Evolutionary conservation across 1,140 invertebrate species (phyloP), one percentile per base, ranked within the genome.

Genomic region (Popillia japonica): DNA sequence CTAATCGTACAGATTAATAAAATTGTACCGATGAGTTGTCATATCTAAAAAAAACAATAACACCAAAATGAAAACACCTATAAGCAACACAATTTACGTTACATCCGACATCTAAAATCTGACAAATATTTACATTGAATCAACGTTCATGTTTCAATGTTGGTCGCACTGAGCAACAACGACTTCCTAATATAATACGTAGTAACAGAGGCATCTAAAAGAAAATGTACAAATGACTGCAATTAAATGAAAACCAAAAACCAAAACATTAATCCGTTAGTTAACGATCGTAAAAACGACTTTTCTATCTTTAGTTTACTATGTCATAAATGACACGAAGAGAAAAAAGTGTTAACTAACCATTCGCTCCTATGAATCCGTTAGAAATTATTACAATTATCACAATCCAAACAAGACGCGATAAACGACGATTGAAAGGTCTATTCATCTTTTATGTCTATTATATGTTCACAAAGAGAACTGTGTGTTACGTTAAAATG

Each of bases 21-120:
- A 64, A 64, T 64, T 20, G 17, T 64, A 64, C 22, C 17, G 61
- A 23, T 64, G 61, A 64, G 61, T 64, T 64, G 61, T 64, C 61
- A 64, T 64, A 64, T 27, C 61, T 22, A 64, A 2, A 64, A 64
- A 64, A 22, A 64, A 64, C 17, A 64, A 27, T 64, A 64, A 64
- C 61, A 64, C 44, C 44, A 48, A 48, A 48, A 48, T 48, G 11
- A 48, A 48, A 48, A 48, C 17, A 64, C 11, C 61, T 20, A 64
- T 17, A 0, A 17, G 23, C 22, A 17, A 64, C 2, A 27, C 17
- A 64, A 64, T 64, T 17, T 9, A 22, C n/a, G 9, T 64, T 64
- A 64, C 61, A 64, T 64, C 22, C 22, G 61, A 64, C 61, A 64
- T 64, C 61, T 64, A 64, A n/a, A n/a, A n/a, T n/a, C n/a, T n/a